These are phyloP conservation scores for Onychomys torridus DNA, from an alignment of 2,797 vertebrate genomes.

Conservation along the genomic window DNA sequence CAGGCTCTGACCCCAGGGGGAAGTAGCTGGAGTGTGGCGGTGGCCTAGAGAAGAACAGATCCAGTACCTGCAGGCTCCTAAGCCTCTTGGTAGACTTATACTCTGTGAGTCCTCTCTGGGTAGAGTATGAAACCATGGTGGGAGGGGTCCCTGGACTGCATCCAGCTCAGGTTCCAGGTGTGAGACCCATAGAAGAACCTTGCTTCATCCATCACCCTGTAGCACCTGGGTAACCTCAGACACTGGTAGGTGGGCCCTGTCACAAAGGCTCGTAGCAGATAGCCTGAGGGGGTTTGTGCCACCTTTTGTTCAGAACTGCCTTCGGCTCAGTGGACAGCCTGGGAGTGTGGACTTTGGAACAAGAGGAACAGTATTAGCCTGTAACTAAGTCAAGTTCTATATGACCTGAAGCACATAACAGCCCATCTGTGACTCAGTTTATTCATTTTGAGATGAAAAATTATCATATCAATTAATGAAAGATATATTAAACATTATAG, in stretches of 20 bases:
- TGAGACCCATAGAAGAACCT: neutral
- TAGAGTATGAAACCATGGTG: neutral
- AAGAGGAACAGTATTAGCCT: neutral
- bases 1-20: neutral
- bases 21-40: no score
- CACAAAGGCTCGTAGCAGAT: neutral
- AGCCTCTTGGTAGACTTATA: neutral
- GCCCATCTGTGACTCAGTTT: neutral
- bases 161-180: neutral
- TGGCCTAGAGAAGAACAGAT: neutral
- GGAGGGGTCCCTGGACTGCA: neutral
- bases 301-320: neutral
- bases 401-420: neutral
- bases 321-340: neutral
- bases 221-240: neutral
- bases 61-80: neutral
- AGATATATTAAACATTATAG: neutral
- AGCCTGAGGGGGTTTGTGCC: fast-evolving
- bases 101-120: neutral
- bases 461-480: neutral
- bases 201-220: no score
- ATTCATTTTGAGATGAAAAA: slow-evolving; percentile 27
- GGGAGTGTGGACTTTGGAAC: slow-evolving; percentile 3
- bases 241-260: neutral
- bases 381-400: neutral